Evolutionary conservation across 53 echinoderm and acorn worm species (phyloP).

Genomic region (Hippasteria phrygiana): DNA sequence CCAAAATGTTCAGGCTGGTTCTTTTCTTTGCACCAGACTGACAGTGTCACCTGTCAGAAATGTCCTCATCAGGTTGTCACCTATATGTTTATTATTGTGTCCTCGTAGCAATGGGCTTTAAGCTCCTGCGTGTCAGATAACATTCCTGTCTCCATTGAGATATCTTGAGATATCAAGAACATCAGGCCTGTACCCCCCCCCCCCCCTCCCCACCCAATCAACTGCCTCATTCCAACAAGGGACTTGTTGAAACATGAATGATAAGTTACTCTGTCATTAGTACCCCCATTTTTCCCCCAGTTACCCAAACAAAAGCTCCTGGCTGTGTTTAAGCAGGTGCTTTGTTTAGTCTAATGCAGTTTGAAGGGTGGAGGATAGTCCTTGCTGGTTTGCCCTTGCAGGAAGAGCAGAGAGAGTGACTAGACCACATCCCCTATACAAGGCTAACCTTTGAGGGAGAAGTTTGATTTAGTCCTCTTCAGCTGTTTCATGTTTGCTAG

Average conservation of each 20-base stretch:
- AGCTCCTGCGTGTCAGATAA: neutral
- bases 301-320: neutral
- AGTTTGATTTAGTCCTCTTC: no score
- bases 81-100: conserved; percentile 2
- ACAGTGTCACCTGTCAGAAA: conserved; percentile 1
- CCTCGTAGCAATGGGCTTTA: no score
- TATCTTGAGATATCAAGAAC: no score
- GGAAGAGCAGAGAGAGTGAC: no score
- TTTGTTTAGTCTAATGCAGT: conserved; percentile 9
- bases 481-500: neutral
- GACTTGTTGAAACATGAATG: neutral
- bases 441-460: neutral
- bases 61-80: conserved; percentile 19
- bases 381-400: neutral
- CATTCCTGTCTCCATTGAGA: neutral
- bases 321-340: conserved; percentile 16
- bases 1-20: neutral
- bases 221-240: neutral
- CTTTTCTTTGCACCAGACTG: neutral
- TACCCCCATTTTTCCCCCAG: neutral
- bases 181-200: neutral
- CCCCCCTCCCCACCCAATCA: neutral
- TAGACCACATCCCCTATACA: neutral
- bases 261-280: neutral
- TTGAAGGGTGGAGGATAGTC: neutral